Evolutionary conservation across 2,888 invertebrate genomes (phyloP).

Genomic region (Chrysotoxum bicinctum): DNA sequence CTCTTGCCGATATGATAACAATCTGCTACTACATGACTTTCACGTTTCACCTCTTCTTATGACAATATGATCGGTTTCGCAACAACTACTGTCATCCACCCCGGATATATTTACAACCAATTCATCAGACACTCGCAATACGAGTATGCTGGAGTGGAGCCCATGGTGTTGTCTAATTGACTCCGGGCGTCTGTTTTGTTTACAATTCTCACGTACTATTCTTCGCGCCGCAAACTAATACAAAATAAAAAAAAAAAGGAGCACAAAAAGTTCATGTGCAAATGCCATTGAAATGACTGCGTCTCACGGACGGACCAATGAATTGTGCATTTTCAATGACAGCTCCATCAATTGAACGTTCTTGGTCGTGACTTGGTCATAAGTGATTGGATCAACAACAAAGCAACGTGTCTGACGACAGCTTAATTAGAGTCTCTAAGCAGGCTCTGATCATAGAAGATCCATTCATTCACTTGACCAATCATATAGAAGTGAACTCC

Average conservation of each 20-base stretch:
- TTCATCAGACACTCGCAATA: slow-evolving; percentile 25
- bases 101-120: slow-evolving; percentile 39
- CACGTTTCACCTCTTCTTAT: slow-evolving; percentile 54
- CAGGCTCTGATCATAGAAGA: slow-evolving; percentile 6
- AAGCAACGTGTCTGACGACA: slow-evolving; percentile 61
- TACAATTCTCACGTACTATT: slow-evolving; percentile 53
- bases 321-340: slow-evolving; percentile 46
- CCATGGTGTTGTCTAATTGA: slow-evolving; percentile 24
- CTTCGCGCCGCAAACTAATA: background rate
- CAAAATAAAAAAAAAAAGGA: background rate
- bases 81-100: slow-evolving; percentile 27
- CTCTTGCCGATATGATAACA: background rate
- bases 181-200: slow-evolving; percentile 44
- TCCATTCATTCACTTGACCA: slow-evolving; percentile 49
- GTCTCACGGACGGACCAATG: background rate
- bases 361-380: slow-evolving; percentile 52
- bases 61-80: slow-evolving; percentile 52
- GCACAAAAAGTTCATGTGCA: background rate
- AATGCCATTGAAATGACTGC: slow-evolving; percentile 44
- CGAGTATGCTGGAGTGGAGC: background rate
- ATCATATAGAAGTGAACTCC: slow-evolving; percentile 34
- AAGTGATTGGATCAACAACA: slow-evolving; percentile 60
- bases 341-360: slow-evolving; percentile 35
- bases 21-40: slow-evolving; percentile 27
- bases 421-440: slow-evolving; percentile 54